Conservation (phyloP, 53 echinoderm and acorn worm genomes). For the Holothuria leucospilota region DNA sequence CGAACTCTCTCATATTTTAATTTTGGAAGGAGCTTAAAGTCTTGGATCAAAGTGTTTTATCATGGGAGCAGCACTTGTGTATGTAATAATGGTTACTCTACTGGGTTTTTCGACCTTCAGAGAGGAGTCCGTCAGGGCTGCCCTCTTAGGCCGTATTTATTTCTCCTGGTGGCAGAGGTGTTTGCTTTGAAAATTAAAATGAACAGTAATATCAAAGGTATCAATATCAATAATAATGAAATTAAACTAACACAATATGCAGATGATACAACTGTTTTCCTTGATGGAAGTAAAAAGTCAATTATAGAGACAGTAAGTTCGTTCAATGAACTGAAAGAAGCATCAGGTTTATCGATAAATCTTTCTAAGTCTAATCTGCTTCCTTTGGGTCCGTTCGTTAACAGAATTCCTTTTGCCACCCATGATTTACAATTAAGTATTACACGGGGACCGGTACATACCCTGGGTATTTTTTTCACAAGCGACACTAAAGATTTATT, state of each 20-base stretch:
- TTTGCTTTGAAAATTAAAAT: slow-evolving; percentile 13
- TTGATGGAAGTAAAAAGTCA: not conserved
- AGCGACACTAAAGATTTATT: not conserved
- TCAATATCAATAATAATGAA: not conserved
- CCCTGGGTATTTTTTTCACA: slow-evolving; percentile 6
- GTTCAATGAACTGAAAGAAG: slow-evolving; percentile 1
- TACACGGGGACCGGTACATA: not conserved
- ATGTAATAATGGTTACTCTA: slow-evolving; percentile 57
- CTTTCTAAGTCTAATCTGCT: not conserved
- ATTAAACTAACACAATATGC: not conserved
- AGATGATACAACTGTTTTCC: slow-evolving; percentile 13
- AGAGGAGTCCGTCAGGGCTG: slow-evolving; percentile 1
- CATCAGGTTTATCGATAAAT: slow-evolving; percentile 22
- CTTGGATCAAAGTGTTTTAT: slow-evolving; percentile 39
- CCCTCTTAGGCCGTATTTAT: slow-evolving; percentile 51
- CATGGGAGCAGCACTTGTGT: slow-evolving; percentile 28
- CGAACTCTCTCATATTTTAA: slow-evolving; percentile 26
- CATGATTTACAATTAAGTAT: slow-evolving; percentile 3
- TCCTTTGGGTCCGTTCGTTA: slow-evolving; percentile 10
- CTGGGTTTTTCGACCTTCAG: not conserved
- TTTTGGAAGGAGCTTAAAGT: slow-evolving; percentile 38
- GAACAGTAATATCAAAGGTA: not conserved
- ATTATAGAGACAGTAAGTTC: not conserved
- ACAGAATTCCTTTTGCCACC: not conserved
- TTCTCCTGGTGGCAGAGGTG: slow-evolving; percentile 51